Percentiles rank a stretch among this genome's conserved stretches.
phyloP scores from a whole-genome alignment of 2,797 vertebrate genomes.

The Onychomys leucogaster region DNA sequence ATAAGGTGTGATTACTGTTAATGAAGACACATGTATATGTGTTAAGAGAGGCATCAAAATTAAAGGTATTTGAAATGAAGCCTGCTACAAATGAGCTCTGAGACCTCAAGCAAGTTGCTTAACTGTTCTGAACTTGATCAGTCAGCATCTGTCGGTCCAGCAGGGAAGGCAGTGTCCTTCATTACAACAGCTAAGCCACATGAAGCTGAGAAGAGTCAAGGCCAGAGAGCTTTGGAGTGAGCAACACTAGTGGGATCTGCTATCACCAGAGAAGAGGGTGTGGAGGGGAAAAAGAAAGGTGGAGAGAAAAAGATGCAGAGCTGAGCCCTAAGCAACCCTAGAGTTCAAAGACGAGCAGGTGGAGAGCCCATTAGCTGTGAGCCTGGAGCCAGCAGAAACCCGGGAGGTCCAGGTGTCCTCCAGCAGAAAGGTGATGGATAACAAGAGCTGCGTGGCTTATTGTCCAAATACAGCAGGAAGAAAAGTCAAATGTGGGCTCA shows the following conservation, averaged over 20 bases:
- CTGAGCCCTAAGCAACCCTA: not conserved
- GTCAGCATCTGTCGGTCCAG: not conserved
- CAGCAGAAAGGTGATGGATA: not conserved
- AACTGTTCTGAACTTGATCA: slow-evolving; percentile 1
- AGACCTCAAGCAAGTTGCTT: slow-evolving; percentile 32
- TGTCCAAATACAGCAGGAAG: not conserved
- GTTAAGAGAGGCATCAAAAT: not conserved
- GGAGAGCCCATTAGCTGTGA: not conserved
- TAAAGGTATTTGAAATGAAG: not conserved
- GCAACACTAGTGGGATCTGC: not conserved
- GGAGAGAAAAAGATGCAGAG: not conserved
- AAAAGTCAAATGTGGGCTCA: not conserved
- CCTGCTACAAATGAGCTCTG: not conserved
- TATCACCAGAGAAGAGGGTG: not conserved
- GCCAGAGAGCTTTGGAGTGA: not conserved
- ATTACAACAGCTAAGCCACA: not conserved
- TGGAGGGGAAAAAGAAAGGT: not conserved
- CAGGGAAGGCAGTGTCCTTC: not conserved
- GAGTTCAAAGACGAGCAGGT: not conserved
- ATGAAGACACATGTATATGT: not conserved
- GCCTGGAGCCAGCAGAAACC: not conserved
- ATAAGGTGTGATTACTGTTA: not conserved
- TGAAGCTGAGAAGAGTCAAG: not conserved
- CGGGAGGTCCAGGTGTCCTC: fast-evolving
- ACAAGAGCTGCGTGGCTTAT: not conserved